Conservation (phyloP, 2,888 invertebrate species). For the Eumerus sabulonum region DNA sequence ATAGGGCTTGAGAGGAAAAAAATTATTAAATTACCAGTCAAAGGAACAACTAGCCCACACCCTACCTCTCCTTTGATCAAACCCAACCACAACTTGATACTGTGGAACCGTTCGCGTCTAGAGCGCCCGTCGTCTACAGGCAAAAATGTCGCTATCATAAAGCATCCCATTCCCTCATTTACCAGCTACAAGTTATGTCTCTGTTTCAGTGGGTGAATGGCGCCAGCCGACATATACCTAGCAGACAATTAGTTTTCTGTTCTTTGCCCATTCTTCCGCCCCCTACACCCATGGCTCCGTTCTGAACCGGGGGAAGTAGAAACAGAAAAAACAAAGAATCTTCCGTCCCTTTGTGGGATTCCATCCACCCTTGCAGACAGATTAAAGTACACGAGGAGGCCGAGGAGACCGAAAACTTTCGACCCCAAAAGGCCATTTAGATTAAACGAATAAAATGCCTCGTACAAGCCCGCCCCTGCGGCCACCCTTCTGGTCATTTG, state of each 20-base stretch:
- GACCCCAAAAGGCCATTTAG: conserved; percentile 45
- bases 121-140: conserved; percentile 4
- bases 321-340: conserved; percentile 9
- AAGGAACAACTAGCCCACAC: too few species aligned
- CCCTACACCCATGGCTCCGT: neutral
- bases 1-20: conserved; percentile 41
- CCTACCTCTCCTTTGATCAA: neutral
- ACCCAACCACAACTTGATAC: conserved; percentile 36
- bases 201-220: conserved; percentile 10
- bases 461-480: conserved; percentile 1
- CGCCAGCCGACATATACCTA: conserved; percentile 46
- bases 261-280: neutral
- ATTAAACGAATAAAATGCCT: conserved; percentile 55
- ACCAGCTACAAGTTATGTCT: conserved; percentile 41
- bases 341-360: too few species aligned
- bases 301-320: conserved; percentile 2
- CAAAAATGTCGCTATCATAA: conserved; percentile 42
- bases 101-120: conserved; percentile 9
- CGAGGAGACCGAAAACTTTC: conserved; percentile 31
- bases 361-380: conserved; percentile 45
- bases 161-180: conserved; percentile 17
- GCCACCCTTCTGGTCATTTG: conserved; percentile 45
- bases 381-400: conserved; percentile 58
- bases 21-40: conserved; percentile 54
- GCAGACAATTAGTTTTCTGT: conserved; percentile 40